Evolutionary conservation across 64 coral and sea anemone species (phyloP), one percentile per base, ranked within the genome.

Genomic region (Astreopora myriophthalma): DNA sequence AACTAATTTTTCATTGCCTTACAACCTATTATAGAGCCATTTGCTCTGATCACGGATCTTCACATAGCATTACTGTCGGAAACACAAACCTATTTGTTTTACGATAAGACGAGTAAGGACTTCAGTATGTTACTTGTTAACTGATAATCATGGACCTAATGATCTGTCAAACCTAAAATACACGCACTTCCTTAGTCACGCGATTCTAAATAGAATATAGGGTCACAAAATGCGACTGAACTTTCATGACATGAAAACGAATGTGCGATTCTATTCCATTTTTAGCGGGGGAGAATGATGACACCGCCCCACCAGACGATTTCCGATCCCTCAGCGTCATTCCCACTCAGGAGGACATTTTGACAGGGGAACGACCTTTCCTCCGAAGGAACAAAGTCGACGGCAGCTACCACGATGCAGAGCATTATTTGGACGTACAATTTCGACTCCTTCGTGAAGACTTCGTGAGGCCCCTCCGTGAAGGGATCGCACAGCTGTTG

Each of bases 371-470:
- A n/a, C 5, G n/a, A 1, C 80, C 89, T 8, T 95, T 91, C 58
- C 63, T 95, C 8, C 32, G 94, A 74, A 76, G 28, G 40, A 95
- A 95, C 72, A 95, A 86, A 55, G 33, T 83, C 14, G 49, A 71
- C 22, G 94, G 89, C 27, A 79, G 70, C 42, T 95, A 91, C 48
- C n/a, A 88, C 11, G 25, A 73, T 19, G 27, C 83, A 14, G 82
- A 95, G 29, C 94, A 95, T 80, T 95, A 95, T 49, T 72, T 95
- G 46, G 94, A 95, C 75, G 94, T 95, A 10, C 93, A 94, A 38
- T 94, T 94, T 58, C 93, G 93, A 12, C 71, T 94, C 34, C 70
- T 94, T 16, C 94, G 84, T 20, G 94, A 95, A 48, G 94, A 95
- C 61, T 95, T 95, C 44, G 60, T 91, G 0, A 81, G 88, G 20